Evolutionary conservation across 2,888 invertebrate species (phyloP), one percentile per base, ranked within the genome.

Genomic region (Lithophane leautieri): DNA sequence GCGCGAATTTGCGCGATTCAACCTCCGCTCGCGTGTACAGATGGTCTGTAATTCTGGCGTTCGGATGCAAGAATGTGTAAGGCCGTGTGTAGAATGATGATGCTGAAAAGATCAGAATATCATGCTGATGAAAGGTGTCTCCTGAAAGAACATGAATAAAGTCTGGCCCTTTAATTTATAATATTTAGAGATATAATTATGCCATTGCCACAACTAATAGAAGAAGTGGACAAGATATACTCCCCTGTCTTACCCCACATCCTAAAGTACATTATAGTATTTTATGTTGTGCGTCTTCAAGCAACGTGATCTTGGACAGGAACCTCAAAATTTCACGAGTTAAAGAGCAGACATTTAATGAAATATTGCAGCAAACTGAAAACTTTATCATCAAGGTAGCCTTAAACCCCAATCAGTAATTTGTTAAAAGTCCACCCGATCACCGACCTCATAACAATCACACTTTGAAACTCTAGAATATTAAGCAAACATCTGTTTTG

Each of bases 1-100:
- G 88, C 78, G 82, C 87, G 90, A 90, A 92, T 92, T 92, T 90
- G 89, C 86, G 82, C 91, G 86, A 91, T 92, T 92, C 92, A 89
- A 78, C 79, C 88, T 75, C 79, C 81, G 73, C 83, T 78, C 83
- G 73, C 80, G 79, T 84, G 85, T 83, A 77, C 88, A 85, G 86
- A 89, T 89, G 87, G 87, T 88, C 83, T 88, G 91, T 90, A 89
- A 90, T 90, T 90, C 88, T 85, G 80, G 87, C 83, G 73, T 85
- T 74, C 77, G 83, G 82, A 86, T 90, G 86, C 85, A 85, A 86
- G 81, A 84, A 75, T 74, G 63, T n/a, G 56, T 82, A 75, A 86
- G 73, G 89, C 63, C 8, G 76, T 76, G 75, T 83, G 63, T 72
- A 86, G 68, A 80, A 60, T 65, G 42, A 8, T 0, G n/a, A 19